A percentile compares a stretch with the other conserved stretches of the same genome.
These are phyloP conservation scores for Ips nitidus DNA, from an alignment of 1,140 invertebrate genomes.

Conservation along the genomic window DNA sequence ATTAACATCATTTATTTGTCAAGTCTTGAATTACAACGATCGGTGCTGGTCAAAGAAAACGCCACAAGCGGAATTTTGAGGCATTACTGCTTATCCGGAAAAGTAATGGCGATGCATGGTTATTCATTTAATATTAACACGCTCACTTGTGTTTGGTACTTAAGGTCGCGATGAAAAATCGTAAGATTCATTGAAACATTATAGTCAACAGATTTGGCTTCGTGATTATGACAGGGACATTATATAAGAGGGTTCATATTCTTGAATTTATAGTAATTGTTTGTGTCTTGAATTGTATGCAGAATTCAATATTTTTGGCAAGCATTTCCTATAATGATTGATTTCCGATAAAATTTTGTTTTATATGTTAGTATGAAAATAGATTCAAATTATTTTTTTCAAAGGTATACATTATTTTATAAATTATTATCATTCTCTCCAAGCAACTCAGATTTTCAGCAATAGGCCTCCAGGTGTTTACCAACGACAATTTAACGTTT, in stretches of 20 bases:
- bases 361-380: no score
- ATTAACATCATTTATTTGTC: no score
- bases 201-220: slow-evolving; percentile 15
- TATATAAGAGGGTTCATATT: slow-evolving; percentile 9
- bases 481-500: slow-evolving; percentile 23
- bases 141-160: slow-evolving; percentile 15
- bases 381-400: no score
- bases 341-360: no score
- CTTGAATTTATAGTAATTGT: background rate
- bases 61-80: slow-evolving; percentile 15
- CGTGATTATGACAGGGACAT: slow-evolving; percentile 8
- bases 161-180: slow-evolving; percentile 16
- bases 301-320: no score
- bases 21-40: background rate
- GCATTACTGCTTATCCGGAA: slow-evolving; percentile 11
- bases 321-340: no score
- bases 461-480: background rate
- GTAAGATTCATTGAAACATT: slow-evolving; percentile 18
- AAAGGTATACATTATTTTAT: no score
- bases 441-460: no score
- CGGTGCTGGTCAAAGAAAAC: slow-evolving; percentile 14
- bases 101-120: slow-evolving; percentile 12
- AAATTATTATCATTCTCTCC: no score
- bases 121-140: slow-evolving; percentile 24
- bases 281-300: no score